Percentiles rank a stretch among this genome's conserved stretches.
These are phyloP conservation scores for Astropecten irregularis DNA, from an alignment of 53 echinoderm and acorn worm species.

Conservation along the genomic window DNA sequence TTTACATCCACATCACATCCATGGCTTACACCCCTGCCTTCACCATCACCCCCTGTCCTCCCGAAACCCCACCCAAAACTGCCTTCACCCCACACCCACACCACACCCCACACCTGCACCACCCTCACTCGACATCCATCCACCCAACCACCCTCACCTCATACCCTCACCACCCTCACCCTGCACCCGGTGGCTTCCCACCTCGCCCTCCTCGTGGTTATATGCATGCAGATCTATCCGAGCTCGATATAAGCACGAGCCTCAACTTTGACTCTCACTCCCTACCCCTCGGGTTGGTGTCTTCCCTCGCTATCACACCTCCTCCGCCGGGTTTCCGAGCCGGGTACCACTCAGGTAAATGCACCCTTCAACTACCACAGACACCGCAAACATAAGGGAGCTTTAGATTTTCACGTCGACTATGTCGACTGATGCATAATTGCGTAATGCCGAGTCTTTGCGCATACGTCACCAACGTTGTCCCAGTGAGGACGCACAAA, in stretches of 20 bases:
- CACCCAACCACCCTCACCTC: not conserved
- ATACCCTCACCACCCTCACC: not conserved
- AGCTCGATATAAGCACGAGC: conserved; percentile 57
- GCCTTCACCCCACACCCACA: not conserved
- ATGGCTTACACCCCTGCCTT: no score
- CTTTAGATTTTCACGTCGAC: no score
- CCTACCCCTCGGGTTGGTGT: conserved; percentile 51
- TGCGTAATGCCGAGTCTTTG: no score
- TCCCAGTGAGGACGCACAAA: no score
- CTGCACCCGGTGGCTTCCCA: not conserved
- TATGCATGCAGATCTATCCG: conserved; percentile 55
- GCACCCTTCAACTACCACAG: not conserved
- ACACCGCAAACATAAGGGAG: not conserved
- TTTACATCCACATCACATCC: no score
- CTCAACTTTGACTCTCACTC: conserved; percentile 87
- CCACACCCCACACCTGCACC: not conserved
- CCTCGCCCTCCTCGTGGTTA: not conserved
- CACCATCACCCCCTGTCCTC: not conserved
- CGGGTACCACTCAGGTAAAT: conserved; percentile 76
- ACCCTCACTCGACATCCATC: not conserved
- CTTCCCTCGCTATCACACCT: conserved; percentile 41
- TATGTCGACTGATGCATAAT: no score
- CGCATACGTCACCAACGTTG: no score
- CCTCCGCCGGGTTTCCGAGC: conserved; percentile 80
- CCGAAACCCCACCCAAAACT: no score